Conservation (phyloP, 2,113 vertebrate genomes). For the Dicrurus megarhynchus region DNA sequence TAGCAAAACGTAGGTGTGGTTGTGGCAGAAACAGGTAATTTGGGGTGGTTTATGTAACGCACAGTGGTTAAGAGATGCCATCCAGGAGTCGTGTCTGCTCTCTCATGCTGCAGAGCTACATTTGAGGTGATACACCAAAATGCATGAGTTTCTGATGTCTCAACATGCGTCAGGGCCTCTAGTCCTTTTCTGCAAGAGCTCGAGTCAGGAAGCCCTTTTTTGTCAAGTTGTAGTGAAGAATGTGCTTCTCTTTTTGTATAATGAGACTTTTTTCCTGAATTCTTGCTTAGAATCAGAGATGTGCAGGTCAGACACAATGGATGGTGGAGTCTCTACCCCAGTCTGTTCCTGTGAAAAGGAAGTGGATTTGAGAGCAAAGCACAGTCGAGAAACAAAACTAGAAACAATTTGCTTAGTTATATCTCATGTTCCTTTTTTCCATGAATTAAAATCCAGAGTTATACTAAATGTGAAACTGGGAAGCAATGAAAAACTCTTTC, state of each 20-base stretch:
- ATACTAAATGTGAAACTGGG: not conserved
- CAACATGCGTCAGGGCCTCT: not conserved
- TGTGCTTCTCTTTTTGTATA: not conserved
- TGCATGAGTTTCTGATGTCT: not conserved
- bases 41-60: not conserved
- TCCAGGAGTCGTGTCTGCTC: accelerated
- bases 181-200: not conserved
- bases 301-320: not conserved
- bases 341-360: not conserved
- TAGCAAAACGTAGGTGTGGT: not conserved
- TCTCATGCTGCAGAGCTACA: not conserved
- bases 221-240: not conserved
- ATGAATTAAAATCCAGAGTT: not conserved
- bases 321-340: not conserved
- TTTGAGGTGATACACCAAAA: not conserved
- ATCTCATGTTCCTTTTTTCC: not conserved
- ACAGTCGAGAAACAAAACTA: not conserved
- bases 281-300: not conserved
- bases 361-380: not conserved
- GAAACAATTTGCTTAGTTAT: not conserved
- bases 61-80: not conserved
- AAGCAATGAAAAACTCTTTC: not conserved
- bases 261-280: not conserved
- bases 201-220: not conserved
- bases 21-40: not conserved